Conservation (phyloP, 2,797 vertebrate genomes). For the Macrochelys suwanniensis region DNA sequence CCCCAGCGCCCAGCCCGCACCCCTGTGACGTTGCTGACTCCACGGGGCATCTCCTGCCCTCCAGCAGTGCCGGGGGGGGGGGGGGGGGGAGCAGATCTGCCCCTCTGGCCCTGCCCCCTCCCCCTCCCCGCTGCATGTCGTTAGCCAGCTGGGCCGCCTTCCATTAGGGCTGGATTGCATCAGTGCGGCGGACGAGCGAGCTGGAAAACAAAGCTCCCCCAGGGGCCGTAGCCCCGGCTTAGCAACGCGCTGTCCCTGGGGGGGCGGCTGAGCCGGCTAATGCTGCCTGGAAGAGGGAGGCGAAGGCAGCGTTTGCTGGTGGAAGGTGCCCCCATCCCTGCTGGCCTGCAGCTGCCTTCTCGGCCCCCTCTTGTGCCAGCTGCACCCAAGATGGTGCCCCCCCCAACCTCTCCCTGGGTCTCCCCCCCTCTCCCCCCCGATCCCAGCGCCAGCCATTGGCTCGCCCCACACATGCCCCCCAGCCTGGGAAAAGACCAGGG, state of each 20-base stretch:
- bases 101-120: neutral
- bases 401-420: too few species aligned
- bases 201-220: neutral
- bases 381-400: neutral
- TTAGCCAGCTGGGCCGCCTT: neutral
- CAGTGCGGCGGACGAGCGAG: neutral
- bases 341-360: neutral
- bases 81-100: neutral
- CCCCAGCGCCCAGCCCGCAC: too few species aligned
- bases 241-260: accelerated
- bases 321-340: neutral
- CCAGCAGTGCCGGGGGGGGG: neutral
- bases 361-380: neutral
- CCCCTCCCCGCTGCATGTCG: too few species aligned
- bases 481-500: neutral
- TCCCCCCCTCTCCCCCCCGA: too few species aligned
- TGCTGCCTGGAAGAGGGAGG: neutral
- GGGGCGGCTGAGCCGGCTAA: neutral
- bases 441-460: neutral
- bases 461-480: too few species aligned
- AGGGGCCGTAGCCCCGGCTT: neutral
- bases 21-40: too few species aligned
- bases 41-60: neutral
- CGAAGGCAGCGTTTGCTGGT: neutral
- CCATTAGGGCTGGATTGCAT: constrained; percentile 6